Evolutionary conservation across 2,797 vertebrate species (phyloP).

Genomic region (Danio aesculapii): DNA sequence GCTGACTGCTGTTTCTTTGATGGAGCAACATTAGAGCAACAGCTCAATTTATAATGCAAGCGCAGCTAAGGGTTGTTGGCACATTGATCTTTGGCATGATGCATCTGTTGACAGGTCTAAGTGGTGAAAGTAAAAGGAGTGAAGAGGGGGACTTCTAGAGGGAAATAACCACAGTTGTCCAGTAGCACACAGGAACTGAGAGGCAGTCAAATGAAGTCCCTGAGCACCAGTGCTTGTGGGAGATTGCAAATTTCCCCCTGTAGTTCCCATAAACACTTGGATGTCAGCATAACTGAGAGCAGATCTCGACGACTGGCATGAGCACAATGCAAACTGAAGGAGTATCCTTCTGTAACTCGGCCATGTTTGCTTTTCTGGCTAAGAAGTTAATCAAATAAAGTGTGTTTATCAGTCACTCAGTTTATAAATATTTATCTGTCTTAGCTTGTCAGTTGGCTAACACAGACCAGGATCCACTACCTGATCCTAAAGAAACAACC

Average conservation of each 20-base stretch:
- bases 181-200: background rate
- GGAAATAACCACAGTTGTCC: constrained; percentile 27
- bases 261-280: background rate
- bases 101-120: background rate
- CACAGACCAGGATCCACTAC: background rate
- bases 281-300: background rate
- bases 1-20: constrained; percentile 11
- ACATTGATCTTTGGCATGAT: constrained; percentile 17
- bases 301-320: background rate
- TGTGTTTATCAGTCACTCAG: background rate
- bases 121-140: background rate
- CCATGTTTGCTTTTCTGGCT: background rate
- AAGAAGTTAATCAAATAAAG: background rate
- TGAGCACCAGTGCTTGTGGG: constrained; percentile 9
- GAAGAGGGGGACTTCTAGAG: constrained; percentile 30
- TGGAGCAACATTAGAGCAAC: background rate
- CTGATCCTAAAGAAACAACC: constrained; percentile 11
- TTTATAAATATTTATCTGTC: background rate
- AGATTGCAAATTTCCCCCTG: background rate
- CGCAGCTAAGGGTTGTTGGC: background rate
- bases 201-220: background rate
- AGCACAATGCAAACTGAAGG: background rate
- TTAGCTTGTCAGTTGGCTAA: background rate
- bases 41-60: background rate
- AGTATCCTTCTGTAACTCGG: background rate